Percentiles rank a stretch among this genome's conserved stretches.
Evolutionary conservation across 1,140 invertebrate species (phyloP).

Genomic region (Lepidurus apus): DNA sequence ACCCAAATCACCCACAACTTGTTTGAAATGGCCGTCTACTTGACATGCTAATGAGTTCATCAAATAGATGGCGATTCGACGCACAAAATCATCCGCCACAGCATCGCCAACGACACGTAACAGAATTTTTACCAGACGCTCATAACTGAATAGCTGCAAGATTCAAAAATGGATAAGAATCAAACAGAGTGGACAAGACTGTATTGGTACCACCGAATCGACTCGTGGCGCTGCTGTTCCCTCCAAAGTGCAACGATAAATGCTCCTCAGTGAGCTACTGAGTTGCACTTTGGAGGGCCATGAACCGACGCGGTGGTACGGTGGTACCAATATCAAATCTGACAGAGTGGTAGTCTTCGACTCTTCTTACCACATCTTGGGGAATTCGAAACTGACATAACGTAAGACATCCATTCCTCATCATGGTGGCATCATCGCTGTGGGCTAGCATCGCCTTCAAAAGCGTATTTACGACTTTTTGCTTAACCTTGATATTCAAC

Average conservation of each 20-base stretch:
- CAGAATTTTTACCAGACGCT: conserved; percentile 76
- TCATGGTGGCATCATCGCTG: conserved; percentile 80
- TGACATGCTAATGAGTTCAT: conserved; percentile 93
- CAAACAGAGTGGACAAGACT: too few relatives aligned
- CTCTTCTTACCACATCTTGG: conserved; percentile 75
- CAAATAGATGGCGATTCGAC: conserved; percentile 88
- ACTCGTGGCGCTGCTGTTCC: too few relatives aligned
- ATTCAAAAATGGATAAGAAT: conserved; percentile 30
- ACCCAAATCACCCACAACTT: conserved; percentile 79
- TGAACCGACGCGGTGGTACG: too few relatives aligned
- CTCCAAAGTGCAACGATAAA: too few relatives aligned
- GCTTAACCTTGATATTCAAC: conserved; percentile 61
- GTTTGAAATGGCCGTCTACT: conserved; percentile 86
- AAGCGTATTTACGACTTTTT: conserved; percentile 69
- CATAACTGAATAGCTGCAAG: conserved; percentile 80
- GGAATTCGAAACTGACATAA: conserved; percentile 93
- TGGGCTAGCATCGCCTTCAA: conserved; percentile 83
- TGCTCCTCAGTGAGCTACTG: too few relatives aligned
- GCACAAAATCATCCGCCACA: conserved; percentile 83
- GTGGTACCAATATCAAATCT: too few relatives aligned
- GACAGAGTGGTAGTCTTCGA: too few relatives aligned
- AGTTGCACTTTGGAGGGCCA: too few relatives aligned
- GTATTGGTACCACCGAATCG: too few relatives aligned
- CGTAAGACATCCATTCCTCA: conserved; percentile 90
- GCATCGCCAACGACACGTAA: conserved; percentile 62